These are phyloP conservation scores for Natrix natrix DNA, from an alignment of 2,797 vertebrate genomes.

Conservation along the genomic window DNA sequence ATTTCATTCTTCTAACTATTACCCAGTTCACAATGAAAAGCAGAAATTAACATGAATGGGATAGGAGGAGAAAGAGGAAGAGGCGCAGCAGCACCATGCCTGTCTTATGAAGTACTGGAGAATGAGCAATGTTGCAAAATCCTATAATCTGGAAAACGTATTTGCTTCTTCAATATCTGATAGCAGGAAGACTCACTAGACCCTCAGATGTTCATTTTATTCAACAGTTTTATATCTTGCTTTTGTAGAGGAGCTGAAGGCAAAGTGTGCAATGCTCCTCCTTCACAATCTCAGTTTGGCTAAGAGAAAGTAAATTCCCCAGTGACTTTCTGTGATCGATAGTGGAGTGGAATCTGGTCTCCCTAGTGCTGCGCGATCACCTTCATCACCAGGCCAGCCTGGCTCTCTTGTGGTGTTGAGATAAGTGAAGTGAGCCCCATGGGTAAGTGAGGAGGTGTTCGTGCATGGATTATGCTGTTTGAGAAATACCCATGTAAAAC, in stretches of 20 bases:
- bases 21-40: neutral
- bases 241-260: neutral
- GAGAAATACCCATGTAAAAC: neutral
- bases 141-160: neutral
- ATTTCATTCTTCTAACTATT: neutral
- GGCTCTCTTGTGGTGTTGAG: neutral
- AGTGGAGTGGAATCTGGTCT: neutral
- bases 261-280: neutral
- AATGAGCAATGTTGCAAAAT: neutral
- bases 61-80: neutral
- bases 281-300: neutral
- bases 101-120: neutral
- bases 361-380: neutral
- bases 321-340: neutral
- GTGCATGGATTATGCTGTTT: neutral
- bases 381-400: neutral
- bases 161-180: neutral
- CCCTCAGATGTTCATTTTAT: neutral
- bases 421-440: neutral
- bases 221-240: neutral
- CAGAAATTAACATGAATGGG: neutral
- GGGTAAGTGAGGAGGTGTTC: neutral
- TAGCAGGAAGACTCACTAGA: neutral
- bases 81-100: neutral
- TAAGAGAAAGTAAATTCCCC: neutral